Evolutionary conservation across 2,888 invertebrate genomes (phyloP).

Genomic region (Agonum fuliginosum): DNA sequence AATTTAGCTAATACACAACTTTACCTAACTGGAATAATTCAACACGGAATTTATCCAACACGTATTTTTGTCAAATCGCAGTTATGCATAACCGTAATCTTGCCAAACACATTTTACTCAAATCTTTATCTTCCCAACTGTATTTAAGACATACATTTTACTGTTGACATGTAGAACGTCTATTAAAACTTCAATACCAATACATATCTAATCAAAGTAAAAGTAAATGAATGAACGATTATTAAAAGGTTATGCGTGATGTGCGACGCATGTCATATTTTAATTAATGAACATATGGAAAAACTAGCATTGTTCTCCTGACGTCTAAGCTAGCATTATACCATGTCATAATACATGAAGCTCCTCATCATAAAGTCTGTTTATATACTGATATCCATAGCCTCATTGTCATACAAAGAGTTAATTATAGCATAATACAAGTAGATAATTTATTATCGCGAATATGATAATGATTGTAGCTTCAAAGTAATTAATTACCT

Average conservation of each 20-base stretch:
- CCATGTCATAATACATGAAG: not conserved
- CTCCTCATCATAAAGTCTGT: not conserved
- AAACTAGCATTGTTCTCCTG: not conserved
- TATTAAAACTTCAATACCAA: too few relatives aligned
- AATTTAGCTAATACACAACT: too few relatives aligned
- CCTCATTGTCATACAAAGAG: not conserved
- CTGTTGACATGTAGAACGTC: too few relatives aligned
- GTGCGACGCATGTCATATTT: not conserved
- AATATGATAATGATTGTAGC: not conserved
- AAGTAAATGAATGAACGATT: not conserved
- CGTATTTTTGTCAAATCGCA: too few relatives aligned
- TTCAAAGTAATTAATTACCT: conserved; percentile 16
- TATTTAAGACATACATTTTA: too few relatives aligned
- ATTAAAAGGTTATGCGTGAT: not conserved
- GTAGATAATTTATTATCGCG: conserved; percentile 11
- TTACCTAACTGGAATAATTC: too few relatives aligned
- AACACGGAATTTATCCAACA: too few relatives aligned
- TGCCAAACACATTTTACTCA: too few relatives aligned
- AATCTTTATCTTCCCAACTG: too few relatives aligned
- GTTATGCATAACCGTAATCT: too few relatives aligned
- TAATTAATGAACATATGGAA: not conserved
- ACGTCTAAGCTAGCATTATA: not conserved
- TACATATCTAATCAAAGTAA: too few relatives aligned
- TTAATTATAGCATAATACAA: conserved; percentile 6
- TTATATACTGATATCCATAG: not conserved